Evolutionary conservation across 2,113 vertebrate species (phyloP).

Genomic region (Heptranchias perlo): DNA sequence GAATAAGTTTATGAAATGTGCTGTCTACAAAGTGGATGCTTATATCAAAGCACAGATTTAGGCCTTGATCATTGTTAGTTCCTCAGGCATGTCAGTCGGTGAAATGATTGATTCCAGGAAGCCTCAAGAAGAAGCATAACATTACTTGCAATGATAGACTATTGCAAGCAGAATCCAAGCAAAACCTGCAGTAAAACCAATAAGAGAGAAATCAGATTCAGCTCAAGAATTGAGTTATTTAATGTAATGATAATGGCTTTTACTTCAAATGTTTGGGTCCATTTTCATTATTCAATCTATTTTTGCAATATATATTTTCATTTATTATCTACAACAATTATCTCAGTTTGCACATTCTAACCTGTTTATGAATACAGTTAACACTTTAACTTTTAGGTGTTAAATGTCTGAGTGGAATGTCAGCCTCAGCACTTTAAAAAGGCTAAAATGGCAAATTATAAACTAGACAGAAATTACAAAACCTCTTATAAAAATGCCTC

Average conservation of each 20-base stretch:
- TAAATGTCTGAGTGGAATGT: constrained; percentile 16
- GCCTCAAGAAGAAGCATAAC: background rate
- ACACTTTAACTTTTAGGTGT: constrained; percentile 37
- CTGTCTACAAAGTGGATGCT: background rate
- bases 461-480: constrained; percentile 33
- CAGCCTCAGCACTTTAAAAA: constrained; percentile 19
- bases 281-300: background rate
- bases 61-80: background rate
- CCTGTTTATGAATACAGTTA: constrained; percentile 16
- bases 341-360: background rate
- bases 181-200: background rate
- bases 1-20: background rate
- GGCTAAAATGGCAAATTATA: constrained; percentile 30
- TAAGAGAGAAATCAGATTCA: too few relatives aligned
- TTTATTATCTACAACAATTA: background rate
- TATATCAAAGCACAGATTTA: background rate
- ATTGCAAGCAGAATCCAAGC: background rate
- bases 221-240: background rate
- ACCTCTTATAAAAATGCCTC: background rate
- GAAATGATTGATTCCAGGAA: background rate
- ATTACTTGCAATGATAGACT: background rate
- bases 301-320: background rate
- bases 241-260: background rate
- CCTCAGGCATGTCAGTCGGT: background rate
- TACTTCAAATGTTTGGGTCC: background rate